These are phyloP conservation scores for Nanger granti DNA, from an alignment of 2,113 vertebrate genomes.

Conservation along the genomic window DNA sequence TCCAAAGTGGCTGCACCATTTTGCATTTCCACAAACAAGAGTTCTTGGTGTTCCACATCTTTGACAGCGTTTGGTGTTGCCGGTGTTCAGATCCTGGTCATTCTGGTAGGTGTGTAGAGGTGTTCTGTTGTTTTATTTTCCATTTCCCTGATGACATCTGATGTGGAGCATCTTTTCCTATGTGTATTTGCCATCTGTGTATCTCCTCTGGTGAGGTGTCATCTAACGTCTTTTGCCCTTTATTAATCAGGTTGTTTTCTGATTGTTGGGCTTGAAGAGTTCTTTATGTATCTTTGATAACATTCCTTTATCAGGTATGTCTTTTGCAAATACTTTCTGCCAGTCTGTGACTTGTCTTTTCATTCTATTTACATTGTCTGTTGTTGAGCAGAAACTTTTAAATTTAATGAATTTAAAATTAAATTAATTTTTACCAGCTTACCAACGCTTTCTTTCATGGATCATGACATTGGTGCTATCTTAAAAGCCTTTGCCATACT, in stretches of 20 bases:
- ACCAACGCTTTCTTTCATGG: neutral
- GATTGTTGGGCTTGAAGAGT: neutral
- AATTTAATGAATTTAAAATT: neutral
- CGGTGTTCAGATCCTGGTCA: neutral
- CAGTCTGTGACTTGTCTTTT: neutral
- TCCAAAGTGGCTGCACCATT: neutral
- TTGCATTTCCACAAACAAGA: neutral
- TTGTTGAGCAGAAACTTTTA: neutral
- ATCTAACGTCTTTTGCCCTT: neutral
- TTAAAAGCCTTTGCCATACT: neutral
- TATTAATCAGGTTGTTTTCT: neutral
- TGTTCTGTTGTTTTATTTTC: neutral
- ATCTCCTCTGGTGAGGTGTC: neutral
- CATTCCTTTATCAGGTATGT: neutral
- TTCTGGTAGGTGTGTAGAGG: neutral
- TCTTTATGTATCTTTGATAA: neutral
- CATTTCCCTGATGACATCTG: neutral
- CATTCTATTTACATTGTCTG: neutral
- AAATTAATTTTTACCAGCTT: neutral
- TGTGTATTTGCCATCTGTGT: neutral
- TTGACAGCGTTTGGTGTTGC: no score
- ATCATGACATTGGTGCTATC: neutral
- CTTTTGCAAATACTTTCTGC: neutral
- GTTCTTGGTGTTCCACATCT: neutral
- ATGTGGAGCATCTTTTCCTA: neutral